Conservation (phyloP, 2,113 vertebrate genomes). For the Apus apus region DNA sequence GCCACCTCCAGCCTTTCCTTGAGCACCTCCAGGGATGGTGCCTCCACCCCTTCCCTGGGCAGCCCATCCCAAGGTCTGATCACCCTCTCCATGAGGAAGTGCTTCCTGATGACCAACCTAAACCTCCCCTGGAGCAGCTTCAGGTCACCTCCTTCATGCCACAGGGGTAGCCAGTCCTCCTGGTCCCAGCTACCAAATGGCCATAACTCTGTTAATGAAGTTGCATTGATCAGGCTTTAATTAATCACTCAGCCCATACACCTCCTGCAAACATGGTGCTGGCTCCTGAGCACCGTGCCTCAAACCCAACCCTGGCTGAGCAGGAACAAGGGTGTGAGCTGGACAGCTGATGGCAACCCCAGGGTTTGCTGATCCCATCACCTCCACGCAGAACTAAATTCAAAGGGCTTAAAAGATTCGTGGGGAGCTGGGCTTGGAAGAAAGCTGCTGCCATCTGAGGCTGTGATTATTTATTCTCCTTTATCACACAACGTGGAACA, state of each 20-base stretch:
- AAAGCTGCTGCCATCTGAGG: slow-evolving; percentile 21
- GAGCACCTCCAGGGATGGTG: too few species aligned
- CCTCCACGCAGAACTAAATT: neutral
- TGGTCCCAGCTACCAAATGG: neutral
- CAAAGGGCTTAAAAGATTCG: slow-evolving; percentile 14
- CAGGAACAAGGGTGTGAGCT: neutral
- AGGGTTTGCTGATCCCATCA: neutral
- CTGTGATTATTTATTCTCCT: slow-evolving; percentile 11
- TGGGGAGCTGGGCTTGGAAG: neutral
- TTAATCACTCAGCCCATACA: neutral
- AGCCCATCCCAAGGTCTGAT: too few species aligned
- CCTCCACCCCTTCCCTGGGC: too few species aligned
- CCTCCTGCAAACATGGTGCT: neutral
- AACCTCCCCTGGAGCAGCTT: neutral
- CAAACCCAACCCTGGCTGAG: neutral
- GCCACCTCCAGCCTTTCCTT: too few species aligned
- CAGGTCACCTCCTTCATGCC: accelerated
- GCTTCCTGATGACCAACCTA: too few species aligned
- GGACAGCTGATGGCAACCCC: neutral
- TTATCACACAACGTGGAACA: slow-evolving; percentile 3
- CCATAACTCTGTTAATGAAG: neutral
- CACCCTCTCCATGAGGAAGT: too few species aligned
- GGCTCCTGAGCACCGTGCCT: neutral
- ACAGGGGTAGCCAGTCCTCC: accelerated
- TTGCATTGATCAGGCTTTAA: neutral